Evolutionary conservation across 2,888 invertebrate genomes (phyloP), one percentile per base, ranked within the genome.

Genomic region (Malthinus seriepunctatus): DNA sequence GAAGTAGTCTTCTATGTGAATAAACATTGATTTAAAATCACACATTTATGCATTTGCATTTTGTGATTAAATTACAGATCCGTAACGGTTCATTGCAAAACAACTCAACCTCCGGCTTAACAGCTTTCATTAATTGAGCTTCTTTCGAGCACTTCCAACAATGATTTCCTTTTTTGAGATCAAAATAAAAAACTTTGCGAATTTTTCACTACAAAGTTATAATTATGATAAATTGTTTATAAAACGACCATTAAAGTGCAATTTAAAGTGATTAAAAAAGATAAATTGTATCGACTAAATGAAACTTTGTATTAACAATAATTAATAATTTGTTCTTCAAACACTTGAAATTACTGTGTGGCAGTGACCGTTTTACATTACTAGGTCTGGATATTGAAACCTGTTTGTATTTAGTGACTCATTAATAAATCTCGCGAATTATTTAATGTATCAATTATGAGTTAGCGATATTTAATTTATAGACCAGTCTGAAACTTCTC

Each of bases 311-410:
- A 23, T 42, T 42, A 42, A 42, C 15, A 15, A n/a, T n/a, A n/a
- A 23, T 23, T 23, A 23, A 42, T 42, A 42, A 42, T 42, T 42
- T 42, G 39, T 42, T 42, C 39, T 32, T 51, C 46, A 45, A 47
- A 57, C 42, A 57, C 51, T 51, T 51, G 56, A 57, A 57, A 48
- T 55, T n/a, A n/a, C n/a, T 55, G 48, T 35, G 49, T 51, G 56
- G 47, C 56, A 57, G 51, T 46, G 56, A 57, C 56, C 56, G 56
- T 51, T 47, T 57, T 57, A 57, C 42, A 57, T 57, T 57, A 45
- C 33, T 46, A 48, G n/a, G 56, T 51, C 56, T 51, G 56, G 38
- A 42, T 46, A 37, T 33, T 51, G 51, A 51, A 57, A 57, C 56
- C 51, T 57, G 56, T 57, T 57, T 57, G 39, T 46, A 47, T 57